These are phyloP conservation scores for Brenthis ino DNA, from an alignment of 2,888 invertebrate genomes.

Conservation along the genomic window DNA sequence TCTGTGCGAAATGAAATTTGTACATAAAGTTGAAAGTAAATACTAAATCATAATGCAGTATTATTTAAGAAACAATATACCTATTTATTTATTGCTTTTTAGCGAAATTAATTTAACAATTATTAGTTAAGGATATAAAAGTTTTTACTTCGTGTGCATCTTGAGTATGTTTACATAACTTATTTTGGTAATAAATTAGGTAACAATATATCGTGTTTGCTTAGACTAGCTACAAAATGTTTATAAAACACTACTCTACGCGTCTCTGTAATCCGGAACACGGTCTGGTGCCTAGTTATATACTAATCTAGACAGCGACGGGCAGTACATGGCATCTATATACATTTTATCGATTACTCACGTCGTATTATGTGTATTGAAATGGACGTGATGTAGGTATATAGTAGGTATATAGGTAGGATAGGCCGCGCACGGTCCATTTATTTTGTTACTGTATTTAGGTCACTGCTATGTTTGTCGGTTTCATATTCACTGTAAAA, in stretches of 20 bases:
- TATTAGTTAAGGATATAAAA: too few relatives aligned
- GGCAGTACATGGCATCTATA: constrained; percentile 45
- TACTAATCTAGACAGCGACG: constrained; percentile 23
- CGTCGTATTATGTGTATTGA: constrained; percentile 49
- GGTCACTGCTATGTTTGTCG: constrained; percentile 41
- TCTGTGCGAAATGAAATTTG: constrained; percentile 11
- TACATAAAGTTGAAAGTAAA: too few relatives aligned
- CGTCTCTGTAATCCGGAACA: constrained; percentile 24
- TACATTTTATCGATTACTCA: constrained; percentile 61
- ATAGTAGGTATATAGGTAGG: constrained; percentile 46
- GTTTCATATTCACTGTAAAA: background rate
- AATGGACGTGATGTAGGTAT: constrained; percentile 51
- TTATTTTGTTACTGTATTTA: constrained; percentile 54
- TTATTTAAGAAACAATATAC: too few relatives aligned
- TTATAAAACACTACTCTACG: constrained; percentile 25
- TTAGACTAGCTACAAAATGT: background rate
- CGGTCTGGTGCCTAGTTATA: constrained; percentile 15
- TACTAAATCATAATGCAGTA: too few relatives aligned
- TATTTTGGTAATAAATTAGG: too few relatives aligned
- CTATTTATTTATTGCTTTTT: too few relatives aligned
- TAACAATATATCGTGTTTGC: background rate
- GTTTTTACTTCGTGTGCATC: too few relatives aligned
- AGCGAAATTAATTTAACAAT: too few relatives aligned
- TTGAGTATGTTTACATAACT: too few relatives aligned
- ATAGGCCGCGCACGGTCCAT: constrained; percentile 44